Evolutionary conservation across 1,140 invertebrate genomes (phyloP), one percentile per base, ranked within the genome.

Genomic region (Holotrichia oblita): DNA sequence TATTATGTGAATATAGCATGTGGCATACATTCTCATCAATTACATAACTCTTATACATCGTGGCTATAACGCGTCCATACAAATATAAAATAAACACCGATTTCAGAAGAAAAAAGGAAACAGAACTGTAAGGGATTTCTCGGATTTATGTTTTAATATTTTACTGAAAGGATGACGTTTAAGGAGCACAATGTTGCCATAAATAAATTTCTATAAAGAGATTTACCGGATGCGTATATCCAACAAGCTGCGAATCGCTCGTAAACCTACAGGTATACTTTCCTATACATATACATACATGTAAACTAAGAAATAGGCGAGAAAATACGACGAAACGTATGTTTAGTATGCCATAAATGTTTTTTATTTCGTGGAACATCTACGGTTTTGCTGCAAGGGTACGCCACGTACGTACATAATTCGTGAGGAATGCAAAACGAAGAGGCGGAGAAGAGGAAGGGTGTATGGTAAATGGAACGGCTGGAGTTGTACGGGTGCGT

Each of bases 301-400:
- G 48, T 55, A 55, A 55, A 55, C 48, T 6, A 55, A 55, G 48
- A 55, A 55, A 55, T 55, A 55, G 48, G 48, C 48, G 48, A 55
- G 48, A 55, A 55, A 55, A 55, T 55, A 17, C 48, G 48, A 55
- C 48, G 14, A 14, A 55, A 55, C 48, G 48, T 55, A 55, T 55
- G 48, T 55, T 55, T 55, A 55, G 48, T 55, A 55, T 55, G 48
- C 48, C 48, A 55, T 55, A 55, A 55, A 55, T 55, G 48, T 55
- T 55, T 55, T 55, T 17, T 55, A 55, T 55, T 17, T 55, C 48
- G 48, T 17, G n/a, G n/a, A 55, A 55, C 48, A 55, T 17, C 48
- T 55, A 55, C 48, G 48, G 48, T 55, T 55, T 17, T 17, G 48
- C 48, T n/a, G 48, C 14, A 3, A 17, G 48, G 14, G n/a, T 55